Base-by-base conservation (phyloP, 2,113 vertebrate genomes). In the Chaetodon trifascialis region DNA sequence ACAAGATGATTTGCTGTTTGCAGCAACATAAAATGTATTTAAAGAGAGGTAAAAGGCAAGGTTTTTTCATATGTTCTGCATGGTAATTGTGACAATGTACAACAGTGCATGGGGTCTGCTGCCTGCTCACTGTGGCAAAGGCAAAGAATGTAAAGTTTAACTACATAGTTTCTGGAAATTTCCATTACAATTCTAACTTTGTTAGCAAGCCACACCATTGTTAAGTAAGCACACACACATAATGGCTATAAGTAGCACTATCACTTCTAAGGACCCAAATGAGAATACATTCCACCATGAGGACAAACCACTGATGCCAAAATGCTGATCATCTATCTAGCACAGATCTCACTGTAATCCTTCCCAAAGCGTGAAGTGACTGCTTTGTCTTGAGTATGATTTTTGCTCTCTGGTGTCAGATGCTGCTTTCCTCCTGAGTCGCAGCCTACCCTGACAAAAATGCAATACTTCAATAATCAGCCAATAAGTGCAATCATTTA, bases 401-500 rank as follows among this genome's bases (percentile, higher is more conserved):
- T 59, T 54, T 25, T 46, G 2, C 47, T 54, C n/a, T 73, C 1
- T 60, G 6, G 5, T 56, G n/a, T 49, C 34, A 74, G 21, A 21
- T 23, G 12, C 11, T 64, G 30, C 30, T 9, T 71, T 52, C 55
- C 46, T 51, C 34, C 49, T 16, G 17, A 80, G n/a, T 71, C 51
- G 2, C 63, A 60, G 17, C 15, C 46, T 59, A 0, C 34, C 8
- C 56, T 23, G 34, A 64, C n/a, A 68, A 83, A 70, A 19, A 85
- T 51, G 12, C 63, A 83, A 54, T 72, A 49, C 30, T 78, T 38
- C 25, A 59, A 55, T 47, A 38, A 73, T 79, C 62, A 68, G 62
- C 83, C 52, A 73, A 74, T 78, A 59, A 56, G 25, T 88, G 67
- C 58, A 81, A 67, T 84, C 59, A 91, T 91, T 72, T 83, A 74